Percentiles rank a stretch among this genome's conserved stretches.
Conservation (phyloP, 2,888 invertebrate species). For the Taphrorychus bicolor region DNA sequence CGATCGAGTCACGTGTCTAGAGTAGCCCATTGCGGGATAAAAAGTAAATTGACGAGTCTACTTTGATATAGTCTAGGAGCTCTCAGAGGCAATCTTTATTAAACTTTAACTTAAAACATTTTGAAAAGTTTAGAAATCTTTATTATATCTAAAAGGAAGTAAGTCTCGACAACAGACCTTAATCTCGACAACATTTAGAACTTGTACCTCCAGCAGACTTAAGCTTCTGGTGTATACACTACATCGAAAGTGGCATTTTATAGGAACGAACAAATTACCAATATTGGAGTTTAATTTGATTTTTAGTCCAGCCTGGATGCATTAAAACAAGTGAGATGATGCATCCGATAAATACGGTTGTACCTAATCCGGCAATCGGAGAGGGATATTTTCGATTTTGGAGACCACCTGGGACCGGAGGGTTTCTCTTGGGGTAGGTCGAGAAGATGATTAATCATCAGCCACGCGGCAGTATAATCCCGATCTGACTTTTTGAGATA, state of each 20-base stretch:
- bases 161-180: neutral
- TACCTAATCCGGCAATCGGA: constrained; percentile 17
- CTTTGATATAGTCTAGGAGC: constrained; percentile 15
- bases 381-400: constrained; percentile 32
- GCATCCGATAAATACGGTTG: constrained; percentile 29
- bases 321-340: constrained; percentile 38
- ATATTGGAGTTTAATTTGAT: constrained; percentile 47
- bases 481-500: no score
- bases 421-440: constrained; percentile 25
- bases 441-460: constrained; percentile 9
- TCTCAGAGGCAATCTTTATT: neutral
- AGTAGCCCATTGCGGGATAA: constrained; percentile 22
- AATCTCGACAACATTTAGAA: neutral
- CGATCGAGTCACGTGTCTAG: constrained; percentile 35
- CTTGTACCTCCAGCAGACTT: neutral
- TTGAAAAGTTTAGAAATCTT: neutral
- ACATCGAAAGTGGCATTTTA: constrained; percentile 8
- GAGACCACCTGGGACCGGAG: constrained; percentile 35
- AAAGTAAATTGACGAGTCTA: constrained; percentile 24
- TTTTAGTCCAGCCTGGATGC: constrained; percentile 41
- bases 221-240: constrained; percentile 9
- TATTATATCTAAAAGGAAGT: neutral
- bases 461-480: neutral
- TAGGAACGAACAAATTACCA: constrained; percentile 41
- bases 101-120: neutral